Percentiles rank a stretch among this genome's conserved stretches.
These are phyloP conservation scores for Ammodramus savannarum DNA, from an alignment of 2,113 vertebrate species.

Conservation along the genomic window DNA sequence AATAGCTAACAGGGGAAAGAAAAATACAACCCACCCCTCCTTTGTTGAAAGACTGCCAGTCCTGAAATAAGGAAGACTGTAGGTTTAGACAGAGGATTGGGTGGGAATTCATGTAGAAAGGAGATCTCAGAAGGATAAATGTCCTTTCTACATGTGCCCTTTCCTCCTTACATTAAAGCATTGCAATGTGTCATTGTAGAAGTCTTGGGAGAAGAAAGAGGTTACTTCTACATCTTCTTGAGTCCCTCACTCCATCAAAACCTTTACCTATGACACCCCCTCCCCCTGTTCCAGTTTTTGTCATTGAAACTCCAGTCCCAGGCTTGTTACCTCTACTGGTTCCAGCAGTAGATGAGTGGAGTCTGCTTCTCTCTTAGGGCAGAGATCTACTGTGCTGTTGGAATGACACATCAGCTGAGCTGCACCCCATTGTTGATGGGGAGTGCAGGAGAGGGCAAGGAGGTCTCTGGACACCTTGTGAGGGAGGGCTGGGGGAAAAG, in stretches of 20 bases:
- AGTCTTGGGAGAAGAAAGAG: background rate
- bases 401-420: background rate
- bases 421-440: rapidly evolving
- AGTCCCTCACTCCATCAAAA: background rate
- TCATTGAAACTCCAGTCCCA: background rate
- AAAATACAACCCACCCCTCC: constrained; percentile 47
- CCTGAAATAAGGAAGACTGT: constrained; percentile 16
- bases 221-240: background rate
- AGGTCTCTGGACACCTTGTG: background rate
- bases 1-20: constrained; percentile 49
- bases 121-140: constrained; percentile 27
- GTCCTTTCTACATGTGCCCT: background rate
- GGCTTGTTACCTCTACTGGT: background rate
- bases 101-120: constrained; percentile 9
- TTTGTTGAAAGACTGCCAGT: constrained; percentile 50
- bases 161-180: background rate
- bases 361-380: background rate
- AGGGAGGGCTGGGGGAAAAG: background rate
- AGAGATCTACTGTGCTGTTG: background rate
- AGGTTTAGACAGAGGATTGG: constrained; percentile 11
- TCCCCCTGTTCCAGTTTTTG: background rate
- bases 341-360: background rate
- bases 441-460: background rate
- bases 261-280: background rate
- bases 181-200: background rate